Evolutionary conservation across 2,888 invertebrate genomes (phyloP).

Genomic region (Nymphalis urticae): DNA sequence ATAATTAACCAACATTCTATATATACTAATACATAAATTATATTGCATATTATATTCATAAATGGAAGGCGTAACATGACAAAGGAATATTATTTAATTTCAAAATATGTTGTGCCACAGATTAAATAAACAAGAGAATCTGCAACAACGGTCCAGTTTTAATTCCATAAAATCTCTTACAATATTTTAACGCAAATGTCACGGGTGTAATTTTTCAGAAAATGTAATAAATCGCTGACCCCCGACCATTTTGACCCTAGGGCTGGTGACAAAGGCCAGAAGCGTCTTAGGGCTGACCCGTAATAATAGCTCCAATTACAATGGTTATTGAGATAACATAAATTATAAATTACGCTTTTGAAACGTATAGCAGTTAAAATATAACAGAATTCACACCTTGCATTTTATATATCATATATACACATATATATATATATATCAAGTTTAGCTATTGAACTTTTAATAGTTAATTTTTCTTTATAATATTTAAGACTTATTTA

Average conservation of each 20-base stretch:
- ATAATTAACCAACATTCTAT: too few species aligned
- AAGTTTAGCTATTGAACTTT: too few species aligned
- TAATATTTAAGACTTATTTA: too few species aligned
- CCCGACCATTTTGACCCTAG: conserved; percentile 75
- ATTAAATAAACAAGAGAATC: conserved; percentile 1
- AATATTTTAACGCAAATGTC: conserved; percentile 57
- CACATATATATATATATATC: too few species aligned
- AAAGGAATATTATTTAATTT: too few species aligned
- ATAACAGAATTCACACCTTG: too few species aligned
- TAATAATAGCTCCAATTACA: conserved; percentile 74
- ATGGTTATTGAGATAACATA: conserved; percentile 74
- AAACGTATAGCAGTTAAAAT: conserved; percentile 10
- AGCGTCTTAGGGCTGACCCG: conserved; percentile 75
- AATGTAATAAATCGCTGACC: conserved; percentile 72
- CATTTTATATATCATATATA: too few species aligned
- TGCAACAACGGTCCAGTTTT: conserved; percentile 17
- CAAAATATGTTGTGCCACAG: not conserved
- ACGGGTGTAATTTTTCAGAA: conserved; percentile 63
- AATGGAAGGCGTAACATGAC: too few species aligned
- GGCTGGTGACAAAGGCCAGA: conserved; percentile 52
- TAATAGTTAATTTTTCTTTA: too few species aligned
- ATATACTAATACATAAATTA: too few species aligned
- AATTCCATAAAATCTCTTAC: conserved; percentile 36
- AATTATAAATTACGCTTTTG: conserved; percentile 67
- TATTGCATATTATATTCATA: too few species aligned